Percentiles rank a stretch among this genome's conserved stretches.
Conservation (phyloP, 2,797 vertebrate species). For the Echeneis naucrates region DNA sequence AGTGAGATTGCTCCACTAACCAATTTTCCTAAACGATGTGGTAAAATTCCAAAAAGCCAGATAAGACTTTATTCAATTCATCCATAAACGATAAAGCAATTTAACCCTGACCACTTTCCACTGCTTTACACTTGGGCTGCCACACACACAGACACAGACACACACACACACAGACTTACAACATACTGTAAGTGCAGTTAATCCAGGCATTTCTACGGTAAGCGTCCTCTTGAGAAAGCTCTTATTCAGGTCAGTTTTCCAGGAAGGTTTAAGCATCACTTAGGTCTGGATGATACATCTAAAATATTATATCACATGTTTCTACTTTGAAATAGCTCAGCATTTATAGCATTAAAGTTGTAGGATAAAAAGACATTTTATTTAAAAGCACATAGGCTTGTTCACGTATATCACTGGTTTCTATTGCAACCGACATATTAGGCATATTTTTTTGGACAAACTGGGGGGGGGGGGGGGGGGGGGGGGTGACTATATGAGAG, state of each 20-base stretch:
- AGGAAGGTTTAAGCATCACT: slow-evolving; percentile 75
- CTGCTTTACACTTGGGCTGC: slow-evolving; percentile 64
- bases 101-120: slow-evolving; percentile 79
- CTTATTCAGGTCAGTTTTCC: slow-evolving; percentile 72
- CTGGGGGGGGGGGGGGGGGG: not conserved
- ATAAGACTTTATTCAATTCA: slow-evolving; percentile 85
- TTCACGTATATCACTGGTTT: not conserved
- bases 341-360: slow-evolving; percentile 47
- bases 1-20: slow-evolving; percentile 77
- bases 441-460: not conserved
- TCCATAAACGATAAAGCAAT: slow-evolving; percentile 82
- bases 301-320: slow-evolving; percentile 64
- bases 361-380: slow-evolving; percentile 63
- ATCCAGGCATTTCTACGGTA: slow-evolving; percentile 73
- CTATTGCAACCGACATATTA: not conserved
- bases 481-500: not conserved
- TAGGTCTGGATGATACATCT: slow-evolving; percentile 51
- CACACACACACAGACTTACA: slow-evolving; percentile 27
- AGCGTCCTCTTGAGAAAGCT: slow-evolving; percentile 80
- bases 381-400: slow-evolving; percentile 37
- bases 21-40: slow-evolving; percentile 80
- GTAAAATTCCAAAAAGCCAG: slow-evolving; percentile 83
- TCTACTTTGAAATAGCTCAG: slow-evolving; percentile 48
- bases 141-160: slow-evolving; percentile 7
- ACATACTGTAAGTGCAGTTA: slow-evolving; percentile 78